Percentiles rank a stretch among this genome's conserved stretches.
Evolutionary conservation across 2,113 vertebrate species (phyloP).

Genomic region (Cynoglossus semilaevis): DNA sequence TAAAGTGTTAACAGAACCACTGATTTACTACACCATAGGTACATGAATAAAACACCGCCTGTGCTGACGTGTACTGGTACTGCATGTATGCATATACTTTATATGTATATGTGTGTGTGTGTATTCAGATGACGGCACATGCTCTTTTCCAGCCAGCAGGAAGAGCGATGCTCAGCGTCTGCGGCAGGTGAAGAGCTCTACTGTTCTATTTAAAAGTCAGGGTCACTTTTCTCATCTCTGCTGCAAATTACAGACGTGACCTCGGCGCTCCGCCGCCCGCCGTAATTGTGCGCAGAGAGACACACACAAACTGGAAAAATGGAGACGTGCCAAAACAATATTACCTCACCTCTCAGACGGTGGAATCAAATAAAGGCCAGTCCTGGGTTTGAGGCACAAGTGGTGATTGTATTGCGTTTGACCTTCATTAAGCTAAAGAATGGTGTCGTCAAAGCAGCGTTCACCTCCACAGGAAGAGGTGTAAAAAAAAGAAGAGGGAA

Average conservation of each 20-base stretch:
- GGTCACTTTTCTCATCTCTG: slow-evolving; percentile 65
- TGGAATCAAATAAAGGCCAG: slow-evolving; percentile 53
- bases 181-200: slow-evolving; percentile 56
- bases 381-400: slow-evolving; percentile 22
- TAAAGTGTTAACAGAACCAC: too few relatives aligned
- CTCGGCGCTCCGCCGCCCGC: slow-evolving; percentile 24
- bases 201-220: slow-evolving; percentile 66
- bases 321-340: slow-evolving; percentile 30
- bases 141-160: slow-evolving; percentile 44
- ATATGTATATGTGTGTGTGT: slow-evolving; percentile 15
- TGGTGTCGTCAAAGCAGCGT: slow-evolving; percentile 30
- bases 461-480: slow-evolving; percentile 14
- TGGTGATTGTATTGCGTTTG: slow-evolving; percentile 14
- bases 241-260: slow-evolving; percentile 67
- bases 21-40: too few relatives aligned
- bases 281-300: slow-evolving; percentile 39
- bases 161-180: slow-evolving; percentile 62
- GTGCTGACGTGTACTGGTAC: neutral
- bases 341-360: slow-evolving; percentile 47
- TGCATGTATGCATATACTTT: too few relatives aligned
- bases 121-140: slow-evolving; percentile 41
- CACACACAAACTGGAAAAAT: slow-evolving; percentile 10
- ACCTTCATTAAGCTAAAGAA: slow-evolving; percentile 44
- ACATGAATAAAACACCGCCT: neutral
- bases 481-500: too few relatives aligned